Evolutionary conservation across 2,888 invertebrate species (phyloP).

Genomic region (Microplitis manilae): DNA sequence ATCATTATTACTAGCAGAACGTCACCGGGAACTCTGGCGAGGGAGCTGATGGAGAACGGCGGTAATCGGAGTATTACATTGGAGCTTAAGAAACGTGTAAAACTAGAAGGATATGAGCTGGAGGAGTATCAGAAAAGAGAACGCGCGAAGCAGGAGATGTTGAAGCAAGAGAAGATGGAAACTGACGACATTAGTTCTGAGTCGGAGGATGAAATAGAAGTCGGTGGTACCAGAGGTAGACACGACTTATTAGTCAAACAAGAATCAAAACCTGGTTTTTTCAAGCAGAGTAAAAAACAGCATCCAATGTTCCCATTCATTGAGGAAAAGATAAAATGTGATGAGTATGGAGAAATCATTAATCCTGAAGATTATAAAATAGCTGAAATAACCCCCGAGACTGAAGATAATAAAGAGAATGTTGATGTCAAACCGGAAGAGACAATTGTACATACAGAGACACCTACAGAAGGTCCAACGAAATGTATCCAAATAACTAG

Average conservation of each 20-base stretch:
- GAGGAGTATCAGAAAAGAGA: constrained; percentile 83
- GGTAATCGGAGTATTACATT: constrained; percentile 82
- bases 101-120: constrained; percentile 84
- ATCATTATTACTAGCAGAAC: constrained; percentile 94
- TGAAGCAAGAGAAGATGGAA: constrained; percentile 74
- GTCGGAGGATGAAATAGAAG: constrained; percentile 88
- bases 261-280: constrained; percentile 83
- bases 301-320: constrained; percentile 97
- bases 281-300: constrained; percentile 90
- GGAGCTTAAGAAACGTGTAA: constrained; percentile 79
- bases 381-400: constrained; percentile 80
- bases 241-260: constrained; percentile 92
- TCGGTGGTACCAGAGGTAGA: constrained; percentile 83
- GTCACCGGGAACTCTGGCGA: constrained; percentile 85
- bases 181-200: constrained; percentile 84
- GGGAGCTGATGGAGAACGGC: constrained; percentile 85
- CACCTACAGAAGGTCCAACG: constrained; percentile 85
- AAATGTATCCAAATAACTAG: constrained; percentile 87
- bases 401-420: constrained; percentile 81
- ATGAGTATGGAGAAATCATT: constrained; percentile 97
- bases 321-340: constrained; percentile 91
- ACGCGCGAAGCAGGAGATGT: constrained; percentile 73
- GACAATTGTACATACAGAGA: constrained; percentile 69
- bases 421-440: constrained; percentile 79
- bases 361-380: constrained; percentile 93